Base-by-base conservation (phyloP, 2,888 invertebrate genomes). In the Drosophila robusta region DNA sequence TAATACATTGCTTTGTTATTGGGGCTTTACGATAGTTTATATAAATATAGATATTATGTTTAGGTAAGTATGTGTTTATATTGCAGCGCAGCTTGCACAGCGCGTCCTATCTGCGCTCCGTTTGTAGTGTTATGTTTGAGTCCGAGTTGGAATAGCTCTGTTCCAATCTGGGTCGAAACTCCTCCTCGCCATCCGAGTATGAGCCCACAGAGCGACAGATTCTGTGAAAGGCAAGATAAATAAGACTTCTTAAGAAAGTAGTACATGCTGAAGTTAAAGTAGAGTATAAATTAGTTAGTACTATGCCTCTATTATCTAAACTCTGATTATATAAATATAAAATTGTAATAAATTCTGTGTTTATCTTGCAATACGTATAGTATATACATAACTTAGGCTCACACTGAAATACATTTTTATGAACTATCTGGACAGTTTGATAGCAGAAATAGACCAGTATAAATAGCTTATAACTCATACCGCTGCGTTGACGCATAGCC, bases 171-270 rank as follows among this genome's bases (percentile, higher is more conserved):
- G 80, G 63, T 38, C 84, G 70, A 57, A 70, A 84, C 36, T 89
- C 90, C 4, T 87, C 90, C 74, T 90, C 90, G 34, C 87, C 80
- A 73, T 91, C 91, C 9, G 91, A 89, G 78, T 91, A 92, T 51
- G 91, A 92, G 54, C 91, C 92, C 56, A 90, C 91, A 18, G 92
- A 92, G n/a, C 92, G 90, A 57, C 89, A 89, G 57, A 80, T 87
- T 22, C 91, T 90, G 39, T 7, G 78, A 58, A 4, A 50, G 1
- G 14, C n/a, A 16, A 29, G 4, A 29, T 3, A 11, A 1, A 47
- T 46, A 8, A 42, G 8, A 8, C 1, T 8, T 29, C 8, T 29
- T 8, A 29, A 29, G 26, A 26, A 7, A 6, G 44, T 24, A 14
- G 24, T 4, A 32, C 11, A 1, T 32, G 32, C 3, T 4, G 11